phyloP scores from a whole-genome alignment of 2,888 invertebrate genomes.

The Andrena minutula region DNA sequence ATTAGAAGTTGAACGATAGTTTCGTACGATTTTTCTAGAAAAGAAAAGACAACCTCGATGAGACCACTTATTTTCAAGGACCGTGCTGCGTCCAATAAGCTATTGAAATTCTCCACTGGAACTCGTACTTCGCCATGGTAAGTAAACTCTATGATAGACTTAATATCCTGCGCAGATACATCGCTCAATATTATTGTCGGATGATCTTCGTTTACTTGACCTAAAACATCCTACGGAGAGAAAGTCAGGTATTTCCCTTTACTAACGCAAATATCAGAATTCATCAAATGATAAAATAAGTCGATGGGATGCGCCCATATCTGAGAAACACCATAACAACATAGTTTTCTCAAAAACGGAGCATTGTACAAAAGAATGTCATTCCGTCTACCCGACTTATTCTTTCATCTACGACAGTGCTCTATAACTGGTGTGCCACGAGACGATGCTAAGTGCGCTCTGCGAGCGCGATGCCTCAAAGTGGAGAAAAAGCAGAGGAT shows the following conservation, averaged over 20 bases:
- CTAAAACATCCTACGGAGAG: constrained; percentile 81
- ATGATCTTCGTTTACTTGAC: constrained; percentile 81
- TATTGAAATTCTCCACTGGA: constrained; percentile 81
- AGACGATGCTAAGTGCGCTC: no score
- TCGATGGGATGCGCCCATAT: no score
- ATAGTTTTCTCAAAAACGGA: no score
- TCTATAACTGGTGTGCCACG: no score
- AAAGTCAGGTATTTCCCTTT: not conserved
- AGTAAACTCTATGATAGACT: constrained; percentile 82
- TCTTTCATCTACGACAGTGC: no score
- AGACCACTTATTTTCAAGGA: constrained; percentile 82
- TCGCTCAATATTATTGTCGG: constrained; percentile 84
- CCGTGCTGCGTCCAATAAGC: constrained; percentile 83
- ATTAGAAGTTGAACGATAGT: not conserved
- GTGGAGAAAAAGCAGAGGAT: no score
- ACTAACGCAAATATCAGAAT: no score
- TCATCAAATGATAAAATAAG: no score
- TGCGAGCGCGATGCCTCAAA: no score
- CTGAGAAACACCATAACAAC: no score
- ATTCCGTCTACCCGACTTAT: no score
- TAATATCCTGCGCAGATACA: constrained; percentile 82
- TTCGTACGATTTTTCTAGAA: not conserved
- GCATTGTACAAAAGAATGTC: no score
- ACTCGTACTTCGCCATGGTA: constrained; percentile 84
- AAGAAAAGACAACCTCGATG: constrained; percentile 79